Evolutionary conservation across 2,888 invertebrate species (phyloP).

Genomic region (Lymantria dispar): DNA sequence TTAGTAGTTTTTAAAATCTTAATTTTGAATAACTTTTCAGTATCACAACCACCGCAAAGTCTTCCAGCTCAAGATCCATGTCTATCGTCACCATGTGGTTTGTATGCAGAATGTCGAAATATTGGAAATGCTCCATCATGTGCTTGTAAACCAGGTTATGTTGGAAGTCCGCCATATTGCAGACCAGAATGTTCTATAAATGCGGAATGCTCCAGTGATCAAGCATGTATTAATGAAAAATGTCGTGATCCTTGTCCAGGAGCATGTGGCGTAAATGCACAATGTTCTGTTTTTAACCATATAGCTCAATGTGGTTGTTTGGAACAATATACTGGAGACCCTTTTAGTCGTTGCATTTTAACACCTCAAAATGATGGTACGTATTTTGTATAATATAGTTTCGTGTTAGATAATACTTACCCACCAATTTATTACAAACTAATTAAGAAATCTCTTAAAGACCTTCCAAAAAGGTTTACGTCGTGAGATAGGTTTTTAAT

Average conservation of each 20-base stretch:
- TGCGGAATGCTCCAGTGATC: slow-evolving; percentile 85
- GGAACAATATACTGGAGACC: slow-evolving; percentile 82
- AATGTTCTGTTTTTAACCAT: slow-evolving; percentile 84
- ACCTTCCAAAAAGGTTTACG: no score
- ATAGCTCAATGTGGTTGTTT: slow-evolving; percentile 84
- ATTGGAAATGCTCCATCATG: slow-evolving; percentile 82
- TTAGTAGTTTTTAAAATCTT: background rate
- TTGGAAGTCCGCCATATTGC: slow-evolving; percentile 86
- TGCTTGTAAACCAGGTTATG: slow-evolving; percentile 81
- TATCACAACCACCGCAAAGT: slow-evolving; percentile 53
- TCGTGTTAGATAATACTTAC: background rate
- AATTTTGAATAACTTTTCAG: slow-evolving; percentile 43
- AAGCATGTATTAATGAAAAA: slow-evolving; percentile 85
- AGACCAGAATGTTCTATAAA: slow-evolving; percentile 87
- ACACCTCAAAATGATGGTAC: slow-evolving; percentile 58
- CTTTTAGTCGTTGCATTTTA: slow-evolving; percentile 75
- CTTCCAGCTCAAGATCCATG: slow-evolving; percentile 78
- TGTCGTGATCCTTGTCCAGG: slow-evolving; percentile 87
- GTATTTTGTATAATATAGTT: background rate
- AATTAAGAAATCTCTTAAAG: no score
- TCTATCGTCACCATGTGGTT: slow-evolving; percentile 86
- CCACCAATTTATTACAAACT: background rate
- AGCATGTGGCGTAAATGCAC: slow-evolving; percentile 83
- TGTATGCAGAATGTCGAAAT: slow-evolving; percentile 84
- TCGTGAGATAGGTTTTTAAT: no score